Evolutionary conservation across 2,888 invertebrate species (phyloP).

Genomic region (Ochropleura plecta): DNA sequence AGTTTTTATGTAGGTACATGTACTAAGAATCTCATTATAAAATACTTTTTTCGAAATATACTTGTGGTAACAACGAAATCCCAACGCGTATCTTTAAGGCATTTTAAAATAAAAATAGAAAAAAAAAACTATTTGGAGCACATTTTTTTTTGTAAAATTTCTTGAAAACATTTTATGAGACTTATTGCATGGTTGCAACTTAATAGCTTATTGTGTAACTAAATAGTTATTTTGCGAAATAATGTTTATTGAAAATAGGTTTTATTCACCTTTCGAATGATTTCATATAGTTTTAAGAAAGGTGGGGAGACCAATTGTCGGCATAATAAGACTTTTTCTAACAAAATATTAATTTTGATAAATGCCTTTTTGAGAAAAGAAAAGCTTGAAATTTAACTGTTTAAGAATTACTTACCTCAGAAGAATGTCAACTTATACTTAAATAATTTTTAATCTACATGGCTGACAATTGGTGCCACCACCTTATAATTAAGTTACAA

Average conservation of each 20-base stretch:
- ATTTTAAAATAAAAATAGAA: slow-evolving; percentile 49
- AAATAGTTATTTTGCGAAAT: slow-evolving; percentile 47
- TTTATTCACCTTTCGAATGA: slow-evolving; percentile 55
- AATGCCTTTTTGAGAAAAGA: slow-evolving; percentile 6
- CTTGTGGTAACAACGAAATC: slow-evolving; percentile 69
- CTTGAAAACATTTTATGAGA: slow-evolving; percentile 47
- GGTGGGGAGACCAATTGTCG: slow-evolving; percentile 41
- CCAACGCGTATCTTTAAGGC: slow-evolving; percentile 68
- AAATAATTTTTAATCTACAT: not conserved
- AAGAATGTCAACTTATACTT: slow-evolving; percentile 20
- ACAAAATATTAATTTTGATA: slow-evolving; percentile 1
- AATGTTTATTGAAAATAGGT: slow-evolving; percentile 46
- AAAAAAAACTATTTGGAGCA: slow-evolving; percentile 51
- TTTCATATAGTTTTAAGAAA: slow-evolving; percentile 61
- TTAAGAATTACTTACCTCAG: slow-evolving; percentile 6
- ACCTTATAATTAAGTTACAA: slow-evolving; percentile 58
- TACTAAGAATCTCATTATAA: slow-evolving; percentile 65
- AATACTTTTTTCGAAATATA: slow-evolving; percentile 53
- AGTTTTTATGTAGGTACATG: slow-evolving; percentile 29
- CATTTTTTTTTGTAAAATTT: slow-evolving; percentile 41
- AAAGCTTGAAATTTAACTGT: not conserved
- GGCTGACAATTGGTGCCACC: slow-evolving; percentile 38
- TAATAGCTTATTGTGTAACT: slow-evolving; percentile 55
- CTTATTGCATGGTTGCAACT: slow-evolving; percentile 51
- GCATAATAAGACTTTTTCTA: not conserved